Evolutionary conservation across 2,888 invertebrate genomes (phyloP).

Genomic region (Meganola albula): DNA sequence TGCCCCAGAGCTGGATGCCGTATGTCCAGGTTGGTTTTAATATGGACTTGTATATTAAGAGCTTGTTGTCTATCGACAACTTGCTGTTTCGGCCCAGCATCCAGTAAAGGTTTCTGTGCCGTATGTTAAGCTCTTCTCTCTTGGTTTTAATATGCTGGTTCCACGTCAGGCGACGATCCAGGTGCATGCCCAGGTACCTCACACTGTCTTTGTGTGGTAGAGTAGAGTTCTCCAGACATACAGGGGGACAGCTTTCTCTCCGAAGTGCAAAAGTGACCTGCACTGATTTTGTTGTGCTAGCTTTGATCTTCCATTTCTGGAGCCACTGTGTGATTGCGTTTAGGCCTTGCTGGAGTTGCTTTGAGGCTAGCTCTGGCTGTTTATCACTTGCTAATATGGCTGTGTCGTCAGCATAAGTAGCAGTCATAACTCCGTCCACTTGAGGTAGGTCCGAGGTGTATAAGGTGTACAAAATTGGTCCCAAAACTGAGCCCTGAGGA

Average conservation of each 20-base stretch:
- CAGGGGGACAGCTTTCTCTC: conserved; percentile 16
- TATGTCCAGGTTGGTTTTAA: conserved; percentile 5
- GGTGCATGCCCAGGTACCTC: conserved; percentile 17
- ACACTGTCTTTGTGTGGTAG: conserved; percentile 14
- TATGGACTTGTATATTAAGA: conserved; percentile 6
- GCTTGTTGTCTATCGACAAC: conserved; percentile 11
- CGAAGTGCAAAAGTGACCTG: conserved; percentile 12
- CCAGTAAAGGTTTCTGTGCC: conserved; percentile 11
- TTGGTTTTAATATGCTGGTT: conserved; percentile 16
- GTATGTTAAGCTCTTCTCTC: conserved; percentile 4
- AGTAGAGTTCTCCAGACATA: conserved; percentile 7
- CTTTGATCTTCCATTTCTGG: too few relatives aligned
- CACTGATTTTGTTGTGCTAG: conserved; percentile 11
- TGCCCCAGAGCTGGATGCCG: conserved; percentile 7
- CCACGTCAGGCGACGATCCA: conserved; percentile 16
- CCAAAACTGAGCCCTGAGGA: too few relatives aligned
- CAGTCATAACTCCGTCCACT: too few relatives aligned
- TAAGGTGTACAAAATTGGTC: too few relatives aligned
- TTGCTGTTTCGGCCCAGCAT: conserved; percentile 13
- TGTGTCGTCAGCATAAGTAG: too few relatives aligned
- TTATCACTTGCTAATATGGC: too few relatives aligned
- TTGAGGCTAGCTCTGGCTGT: too few relatives aligned
- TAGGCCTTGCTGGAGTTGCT: too few relatives aligned
- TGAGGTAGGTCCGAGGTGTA: too few relatives aligned
- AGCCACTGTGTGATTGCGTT: too few relatives aligned